Base-by-base conservation (phyloP, 2,797 vertebrate species). In the Aeoliscus strigatus region DNA sequence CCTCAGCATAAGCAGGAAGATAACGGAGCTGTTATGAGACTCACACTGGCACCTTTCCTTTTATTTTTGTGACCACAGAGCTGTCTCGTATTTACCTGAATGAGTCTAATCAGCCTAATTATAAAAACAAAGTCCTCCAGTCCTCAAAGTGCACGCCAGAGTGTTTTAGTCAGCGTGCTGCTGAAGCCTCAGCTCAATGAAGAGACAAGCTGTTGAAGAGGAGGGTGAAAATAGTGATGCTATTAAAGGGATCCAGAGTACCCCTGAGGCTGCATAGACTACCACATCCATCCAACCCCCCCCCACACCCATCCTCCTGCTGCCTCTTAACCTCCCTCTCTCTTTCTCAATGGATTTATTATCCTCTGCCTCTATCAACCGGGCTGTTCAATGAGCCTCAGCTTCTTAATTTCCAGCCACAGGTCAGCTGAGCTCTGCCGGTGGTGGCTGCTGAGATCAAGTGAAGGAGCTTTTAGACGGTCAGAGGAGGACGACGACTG, bases 391-490 rank as follows among this genome's bases (percentile, higher is more conserved):
- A 64, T 70, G 66, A 63, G 57, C 64, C 64, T 67, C 36, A 34
- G 56, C 60, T 73, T 46, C 59, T 75, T 82, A 61, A 79, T 81
- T 78, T 78, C 64, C 67, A 60, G 68, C 75, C 72, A 66, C 8
- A n/a, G 73, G 81, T 78, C 70, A 67, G 53, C 41, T 50, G 47
- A 50, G 60, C 58, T 48, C 16, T 35, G 62, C 66, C 79, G 70
- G 80, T 75, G 69, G 75, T 26, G 28, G 58, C 33, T 27, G 46
- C 31, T 1, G 15, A 64, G 61, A 48, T 54, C 45, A 48, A 27
- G 39, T 24, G 13, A 66, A 54, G 59, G 58, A 39, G 31, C 41
- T 45, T 52, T 66, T 45, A 57, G 48, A 23, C 12, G 34, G 39
- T 35, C 18, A 1, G 3, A 33, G 50, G 21, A 48, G 17, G 14